Evolutionary conservation across 2,113 vertebrate species (phyloP).

Genomic region (Xyrauchen texanus): DNA sequence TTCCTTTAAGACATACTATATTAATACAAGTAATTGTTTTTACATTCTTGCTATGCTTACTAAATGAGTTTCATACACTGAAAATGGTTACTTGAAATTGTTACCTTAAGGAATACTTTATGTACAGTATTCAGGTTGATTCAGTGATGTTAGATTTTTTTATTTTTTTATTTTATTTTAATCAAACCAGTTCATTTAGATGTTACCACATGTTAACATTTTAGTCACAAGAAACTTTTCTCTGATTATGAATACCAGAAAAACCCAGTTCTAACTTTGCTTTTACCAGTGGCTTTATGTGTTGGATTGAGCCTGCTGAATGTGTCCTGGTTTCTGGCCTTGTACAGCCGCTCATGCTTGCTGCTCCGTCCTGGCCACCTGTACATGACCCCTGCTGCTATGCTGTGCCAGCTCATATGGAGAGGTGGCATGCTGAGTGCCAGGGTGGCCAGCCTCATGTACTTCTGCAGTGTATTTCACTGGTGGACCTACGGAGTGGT

Average conservation of each 20-base stretch:
- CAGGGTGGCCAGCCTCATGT: conserved; percentile 76
- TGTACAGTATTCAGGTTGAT: too few species aligned
- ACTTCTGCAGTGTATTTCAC: conserved; percentile 79
- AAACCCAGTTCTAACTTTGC: not conserved
- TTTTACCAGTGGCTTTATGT: conserved; percentile 71
- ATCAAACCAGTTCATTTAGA: too few species aligned
- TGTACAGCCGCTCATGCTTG: conserved; percentile 71
- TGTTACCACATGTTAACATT: too few species aligned
- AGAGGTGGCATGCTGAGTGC: conserved; percentile 82
- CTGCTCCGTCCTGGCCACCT: conserved; percentile 76
- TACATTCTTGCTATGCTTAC: too few species aligned
- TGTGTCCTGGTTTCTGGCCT: conserved; percentile 82
- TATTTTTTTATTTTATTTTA: too few species aligned
- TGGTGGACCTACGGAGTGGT: conserved; percentile 80
- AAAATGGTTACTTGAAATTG: too few species aligned
- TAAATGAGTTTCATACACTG: too few species aligned
- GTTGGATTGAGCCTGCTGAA: conserved; percentile 78
- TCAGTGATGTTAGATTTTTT: too few species aligned
- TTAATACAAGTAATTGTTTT: too few species aligned
- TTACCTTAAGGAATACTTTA: too few species aligned
- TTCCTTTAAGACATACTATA: too few species aligned
- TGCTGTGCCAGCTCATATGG: conserved; percentile 86
- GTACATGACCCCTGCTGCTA: conserved; percentile 66
- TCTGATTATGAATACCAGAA: too few species aligned
- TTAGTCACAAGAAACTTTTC: not conserved